Conservation (phyloP, 2,888 invertebrate genomes). For the Acrocera orbiculus region DNA sequence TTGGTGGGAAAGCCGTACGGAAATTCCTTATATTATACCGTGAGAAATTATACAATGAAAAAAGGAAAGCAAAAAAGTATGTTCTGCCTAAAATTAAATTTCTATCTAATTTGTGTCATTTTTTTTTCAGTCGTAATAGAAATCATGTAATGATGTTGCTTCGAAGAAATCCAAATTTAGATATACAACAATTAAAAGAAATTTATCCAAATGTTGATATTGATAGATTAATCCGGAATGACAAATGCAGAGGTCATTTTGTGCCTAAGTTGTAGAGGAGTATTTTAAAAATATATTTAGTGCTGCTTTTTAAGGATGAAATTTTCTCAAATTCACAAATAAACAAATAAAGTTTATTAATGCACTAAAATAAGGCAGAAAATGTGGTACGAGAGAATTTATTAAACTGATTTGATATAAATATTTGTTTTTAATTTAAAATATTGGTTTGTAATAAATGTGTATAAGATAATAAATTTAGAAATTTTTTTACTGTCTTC, state of each 20-base stretch:
- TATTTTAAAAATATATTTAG: no score
- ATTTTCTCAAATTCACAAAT: no score
- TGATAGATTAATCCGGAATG: slow-evolving; percentile 40
- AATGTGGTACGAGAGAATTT: no score
- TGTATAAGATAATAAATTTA: no score
- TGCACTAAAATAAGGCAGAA: no score
- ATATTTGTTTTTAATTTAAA: no score
- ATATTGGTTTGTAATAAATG: no score
- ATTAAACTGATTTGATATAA: no score
- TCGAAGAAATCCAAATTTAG: slow-evolving; percentile 59
- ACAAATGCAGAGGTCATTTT: slow-evolving; percentile 45
- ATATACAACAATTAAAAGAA: slow-evolving; percentile 46
- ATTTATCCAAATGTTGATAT: slow-evolving; percentile 63
- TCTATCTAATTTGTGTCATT: slow-evolving; percentile 10
- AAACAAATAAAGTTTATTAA: no score
- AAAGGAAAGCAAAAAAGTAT: slow-evolving; percentile 39
- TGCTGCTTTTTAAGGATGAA: no score
- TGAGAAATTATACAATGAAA: slow-evolving; percentile 44
- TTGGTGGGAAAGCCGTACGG: slow-evolving; percentile 40
- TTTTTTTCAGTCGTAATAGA: slow-evolving; percentile 36
- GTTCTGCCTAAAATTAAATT: slow-evolving; percentile 13
- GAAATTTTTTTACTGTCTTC: no score
- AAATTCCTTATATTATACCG: slow-evolving; percentile 43
- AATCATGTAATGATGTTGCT: slow-evolving; percentile 52
- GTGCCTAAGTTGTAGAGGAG: slow-evolving; percentile 25